phyloP scores from a whole-genome alignment of 1,140 invertebrate species.

The Belonocnema kinseyi region DNA sequence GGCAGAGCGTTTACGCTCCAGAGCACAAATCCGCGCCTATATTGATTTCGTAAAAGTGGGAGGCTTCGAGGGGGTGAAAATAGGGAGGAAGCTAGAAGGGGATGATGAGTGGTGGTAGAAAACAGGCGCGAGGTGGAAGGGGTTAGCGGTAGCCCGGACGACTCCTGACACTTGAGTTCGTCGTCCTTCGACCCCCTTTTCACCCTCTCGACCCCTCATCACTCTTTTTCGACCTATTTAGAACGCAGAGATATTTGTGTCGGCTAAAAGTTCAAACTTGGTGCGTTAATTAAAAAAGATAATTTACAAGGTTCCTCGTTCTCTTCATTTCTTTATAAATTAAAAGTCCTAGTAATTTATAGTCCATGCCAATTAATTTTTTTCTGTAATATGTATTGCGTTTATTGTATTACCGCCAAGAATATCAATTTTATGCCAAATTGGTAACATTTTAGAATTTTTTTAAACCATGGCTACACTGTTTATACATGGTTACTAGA shows the following conservation, averaged over 20 bases:
- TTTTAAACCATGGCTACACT: too few relatives aligned
- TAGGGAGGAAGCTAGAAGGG: background rate
- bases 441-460: too few relatives aligned
- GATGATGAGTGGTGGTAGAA: constrained; percentile 16
- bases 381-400: too few relatives aligned
- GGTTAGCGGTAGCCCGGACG: constrained; percentile 48
- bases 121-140: constrained; percentile 17
- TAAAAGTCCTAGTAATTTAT: too few relatives aligned
- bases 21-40: constrained; percentile 39
- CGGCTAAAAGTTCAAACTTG: constrained; percentile 11
- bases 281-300: constrained; percentile 10
- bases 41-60: constrained; percentile 43
- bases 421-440: too few relatives aligned
- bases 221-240: constrained; percentile 51
- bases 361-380: too few relatives aligned
- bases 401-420: too few relatives aligned
- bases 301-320: background rate
- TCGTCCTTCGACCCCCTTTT: constrained; percentile 56
- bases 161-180: constrained; percentile 64
- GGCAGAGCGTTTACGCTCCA: constrained; percentile 29
- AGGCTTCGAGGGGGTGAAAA: background rate
- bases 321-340: background rate
- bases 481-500: background rate
- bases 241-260: constrained; percentile 41
- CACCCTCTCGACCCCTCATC: background rate